Evolutionary conservation across 2,888 invertebrate species (phyloP), one percentile per base, ranked within the genome.

Genomic region (Drosophila antonietae): DNA sequence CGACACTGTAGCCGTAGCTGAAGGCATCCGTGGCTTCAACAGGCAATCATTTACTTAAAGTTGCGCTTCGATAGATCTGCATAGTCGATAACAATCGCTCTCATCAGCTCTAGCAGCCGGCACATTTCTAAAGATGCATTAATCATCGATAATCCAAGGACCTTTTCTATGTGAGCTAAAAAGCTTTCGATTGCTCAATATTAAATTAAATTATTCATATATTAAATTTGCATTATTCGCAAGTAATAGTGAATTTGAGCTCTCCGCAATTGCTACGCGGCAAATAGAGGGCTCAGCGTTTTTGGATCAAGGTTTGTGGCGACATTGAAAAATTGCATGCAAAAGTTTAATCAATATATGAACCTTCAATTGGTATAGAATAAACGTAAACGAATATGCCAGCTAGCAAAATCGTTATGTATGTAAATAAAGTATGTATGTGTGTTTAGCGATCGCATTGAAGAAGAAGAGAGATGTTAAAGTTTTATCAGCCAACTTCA

Each of bases 261-360:
- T 71, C 57, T 71, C 70, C 64, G 41, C 69, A 69, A 78, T 74
- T 58, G 68, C 28, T 53, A 23, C 5, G 47, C 53, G 65, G 47
- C 60, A 46, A 52, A 49, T 47, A 60, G 60, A 39, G 51, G 47
- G 33, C 10, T 47, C 20, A 20, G 65, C 77, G 56, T 73, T 75
- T 80, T 81, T 80, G 47, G 84, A 88, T 82, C 88, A 84, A 84
- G 84, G 83, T 62, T 79, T 58, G 73, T 55, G 59, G 69, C 73
- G 88, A 85, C 86, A 88, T 85, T 88, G 88, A 85, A 88, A 51
- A 88, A 78, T 61, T 75, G 77, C 83, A 81, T 68, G 79, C 83
- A 79, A 88, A 84, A 84, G 88, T 84, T 84, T 81, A 84, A 84
- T 84, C 78, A 79, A 78, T 78, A 79, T 51, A 33, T 35, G 60